These are phyloP conservation scores for Mohoua ochrocephala DNA, from an alignment of 2,113 vertebrate genomes.

Conservation along the genomic window DNA sequence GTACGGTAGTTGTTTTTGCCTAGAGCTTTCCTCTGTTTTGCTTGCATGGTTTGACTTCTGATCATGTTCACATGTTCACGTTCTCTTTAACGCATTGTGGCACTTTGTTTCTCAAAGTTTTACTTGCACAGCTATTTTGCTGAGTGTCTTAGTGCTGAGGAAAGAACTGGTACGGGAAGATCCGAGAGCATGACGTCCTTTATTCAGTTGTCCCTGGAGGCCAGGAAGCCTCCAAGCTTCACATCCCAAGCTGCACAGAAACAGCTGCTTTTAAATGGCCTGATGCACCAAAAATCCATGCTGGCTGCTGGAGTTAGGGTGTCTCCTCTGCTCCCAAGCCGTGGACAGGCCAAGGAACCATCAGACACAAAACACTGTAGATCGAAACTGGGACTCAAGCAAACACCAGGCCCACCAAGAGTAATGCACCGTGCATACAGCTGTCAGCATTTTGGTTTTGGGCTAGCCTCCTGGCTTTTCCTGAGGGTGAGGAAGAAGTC, in stretches of 20 bases:
- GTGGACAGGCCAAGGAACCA: background rate
- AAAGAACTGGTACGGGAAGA: background rate
- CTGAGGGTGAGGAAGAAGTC: background rate
- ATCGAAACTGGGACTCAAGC: rapidly evolving
- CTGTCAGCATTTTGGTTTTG: background rate
- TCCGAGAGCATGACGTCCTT: background rate
- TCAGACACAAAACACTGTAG: background rate
- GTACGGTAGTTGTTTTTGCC: background rate
- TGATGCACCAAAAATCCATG: background rate
- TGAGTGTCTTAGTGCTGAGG: background rate
- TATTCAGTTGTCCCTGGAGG: background rate
- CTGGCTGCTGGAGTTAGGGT: background rate
- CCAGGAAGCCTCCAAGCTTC: background rate
- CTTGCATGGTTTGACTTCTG: background rate
- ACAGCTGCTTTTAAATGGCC: background rate
- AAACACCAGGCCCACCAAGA: background rate
- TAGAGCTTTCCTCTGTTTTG: background rate
- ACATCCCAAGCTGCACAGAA: background rate
- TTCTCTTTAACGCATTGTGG: background rate
- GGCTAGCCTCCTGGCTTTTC: background rate
- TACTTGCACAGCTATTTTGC: background rate
- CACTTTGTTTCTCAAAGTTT: background rate
- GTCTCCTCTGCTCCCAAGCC: background rate
- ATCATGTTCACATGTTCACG: background rate
- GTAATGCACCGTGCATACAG: background rate